phyloP scores from a whole-genome alignment of 2,797 vertebrate species.

The Alauda arvensis region DNA sequence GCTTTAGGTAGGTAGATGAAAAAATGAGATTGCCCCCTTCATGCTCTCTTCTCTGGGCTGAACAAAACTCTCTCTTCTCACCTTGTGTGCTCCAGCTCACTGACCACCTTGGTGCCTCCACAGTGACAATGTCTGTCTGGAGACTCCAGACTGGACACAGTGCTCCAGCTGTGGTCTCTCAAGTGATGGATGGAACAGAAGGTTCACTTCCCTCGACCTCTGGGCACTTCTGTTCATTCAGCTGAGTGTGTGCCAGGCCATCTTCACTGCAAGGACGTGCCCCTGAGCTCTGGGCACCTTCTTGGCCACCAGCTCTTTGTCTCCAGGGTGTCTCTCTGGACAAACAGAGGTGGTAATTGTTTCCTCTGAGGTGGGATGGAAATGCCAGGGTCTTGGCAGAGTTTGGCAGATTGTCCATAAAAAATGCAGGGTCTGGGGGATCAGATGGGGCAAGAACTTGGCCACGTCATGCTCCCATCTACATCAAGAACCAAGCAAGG shows the following conservation, averaged over 20 bases:
- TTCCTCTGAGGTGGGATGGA: background rate
- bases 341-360: background rate
- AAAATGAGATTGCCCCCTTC: background rate
- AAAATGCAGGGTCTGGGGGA: background rate
- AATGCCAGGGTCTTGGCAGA: background rate
- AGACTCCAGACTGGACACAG: background rate
- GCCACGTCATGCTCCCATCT: background rate
- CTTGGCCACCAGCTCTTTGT: background rate
- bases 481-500: background rate
- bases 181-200: accelerated
- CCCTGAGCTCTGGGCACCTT: background rate
- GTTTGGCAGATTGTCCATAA: background rate
- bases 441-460: background rate
- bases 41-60: background rate
- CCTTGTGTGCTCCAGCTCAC: background rate
- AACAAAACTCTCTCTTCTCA: background rate
- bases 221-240: background rate
- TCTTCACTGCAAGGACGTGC: background rate
- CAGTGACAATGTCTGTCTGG: background rate
- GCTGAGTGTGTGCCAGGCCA: background rate
- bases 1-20: background rate
- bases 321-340: background rate
- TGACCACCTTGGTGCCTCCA: background rate
- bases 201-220: background rate
- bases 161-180: background rate